Conservation (phyloP, 1,140 invertebrate genomes). For the Apis florea region DNA sequence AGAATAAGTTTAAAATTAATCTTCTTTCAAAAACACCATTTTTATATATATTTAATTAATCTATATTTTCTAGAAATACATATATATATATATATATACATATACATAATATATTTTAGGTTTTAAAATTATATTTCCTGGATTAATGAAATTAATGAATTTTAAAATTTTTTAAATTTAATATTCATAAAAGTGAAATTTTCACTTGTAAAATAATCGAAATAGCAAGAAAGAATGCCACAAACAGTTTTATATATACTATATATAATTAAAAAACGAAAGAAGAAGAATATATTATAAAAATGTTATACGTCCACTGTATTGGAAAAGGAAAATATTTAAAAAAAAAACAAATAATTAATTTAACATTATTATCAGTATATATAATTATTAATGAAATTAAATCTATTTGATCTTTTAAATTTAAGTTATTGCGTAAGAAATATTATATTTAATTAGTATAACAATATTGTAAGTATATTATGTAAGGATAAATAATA, state of each 20-base stretch:
- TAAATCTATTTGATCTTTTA: background rate
- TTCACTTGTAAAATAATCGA: background rate
- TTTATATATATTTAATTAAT: background rate
- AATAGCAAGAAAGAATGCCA: background rate
- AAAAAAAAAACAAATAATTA: background rate
- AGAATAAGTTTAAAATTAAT: background rate
- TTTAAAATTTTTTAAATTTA: background rate
- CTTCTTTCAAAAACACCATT: background rate
- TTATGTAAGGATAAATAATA: background rate
- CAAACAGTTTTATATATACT: slow-evolving; percentile 9
- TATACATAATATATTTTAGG: background rate
- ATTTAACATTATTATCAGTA: background rate
- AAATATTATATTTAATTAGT: background rate
- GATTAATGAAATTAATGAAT: background rate
- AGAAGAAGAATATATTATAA: background rate
- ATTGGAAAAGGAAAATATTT: background rate
- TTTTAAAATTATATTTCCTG: background rate
- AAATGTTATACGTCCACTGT: background rate
- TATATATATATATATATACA: too few species aligned
- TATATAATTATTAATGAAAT: background rate
- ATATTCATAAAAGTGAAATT: background rate
- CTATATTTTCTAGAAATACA: background rate
- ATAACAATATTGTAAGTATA: background rate
- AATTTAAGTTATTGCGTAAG: background rate
- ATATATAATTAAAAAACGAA: background rate